Percentiles rank a stretch among this genome's conserved stretches.
These are phyloP conservation scores for Drosophila lowei DNA, from an alignment of 1,140 invertebrate genomes.

Conservation along the genomic window DNA sequence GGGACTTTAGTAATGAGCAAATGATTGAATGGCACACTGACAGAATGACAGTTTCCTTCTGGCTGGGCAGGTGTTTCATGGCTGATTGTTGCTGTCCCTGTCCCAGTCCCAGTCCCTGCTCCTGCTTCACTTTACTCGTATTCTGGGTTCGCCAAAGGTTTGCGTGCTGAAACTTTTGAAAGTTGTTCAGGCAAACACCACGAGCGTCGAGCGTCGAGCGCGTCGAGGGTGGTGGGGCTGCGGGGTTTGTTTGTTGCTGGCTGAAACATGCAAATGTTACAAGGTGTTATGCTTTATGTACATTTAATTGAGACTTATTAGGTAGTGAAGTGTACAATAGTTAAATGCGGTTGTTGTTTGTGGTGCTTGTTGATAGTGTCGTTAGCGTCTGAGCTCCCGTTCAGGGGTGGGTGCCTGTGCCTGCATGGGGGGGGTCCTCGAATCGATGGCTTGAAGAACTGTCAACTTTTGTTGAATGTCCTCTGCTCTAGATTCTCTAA, in stretches of 20 bases:
- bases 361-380: constrained; percentile 61
- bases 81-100: constrained; percentile 51
- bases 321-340: constrained; percentile 61
- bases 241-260: constrained; percentile 11
- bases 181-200: constrained; percentile 52
- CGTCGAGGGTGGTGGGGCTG: constrained; percentile 1
- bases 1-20: constrained; percentile 44
- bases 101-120: constrained; percentile 15
- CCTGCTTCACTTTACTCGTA: constrained; percentile 46
- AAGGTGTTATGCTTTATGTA: constrained; percentile 81
- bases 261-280: constrained; percentile 72
- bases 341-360: constrained; percentile 40
- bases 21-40: constrained; percentile 50
- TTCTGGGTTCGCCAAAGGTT: constrained; percentile 54
- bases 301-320: constrained; percentile 82
- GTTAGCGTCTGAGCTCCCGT: constrained; percentile 41
- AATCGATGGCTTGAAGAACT: not conserved
- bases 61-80: constrained; percentile 60
- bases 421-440: too few species aligned
- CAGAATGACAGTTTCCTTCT: constrained; percentile 41
- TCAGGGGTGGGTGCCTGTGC: not conserved
- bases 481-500: constrained; percentile 1
- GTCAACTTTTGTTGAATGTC: too few species aligned
- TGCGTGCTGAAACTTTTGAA: constrained; percentile 68
- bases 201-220: too few species aligned